Percentiles rank a stretch among this genome's conserved stretches.
Conservation (phyloP, 2,888 invertebrate genomes). For the Oxytorus armatus region DNA sequence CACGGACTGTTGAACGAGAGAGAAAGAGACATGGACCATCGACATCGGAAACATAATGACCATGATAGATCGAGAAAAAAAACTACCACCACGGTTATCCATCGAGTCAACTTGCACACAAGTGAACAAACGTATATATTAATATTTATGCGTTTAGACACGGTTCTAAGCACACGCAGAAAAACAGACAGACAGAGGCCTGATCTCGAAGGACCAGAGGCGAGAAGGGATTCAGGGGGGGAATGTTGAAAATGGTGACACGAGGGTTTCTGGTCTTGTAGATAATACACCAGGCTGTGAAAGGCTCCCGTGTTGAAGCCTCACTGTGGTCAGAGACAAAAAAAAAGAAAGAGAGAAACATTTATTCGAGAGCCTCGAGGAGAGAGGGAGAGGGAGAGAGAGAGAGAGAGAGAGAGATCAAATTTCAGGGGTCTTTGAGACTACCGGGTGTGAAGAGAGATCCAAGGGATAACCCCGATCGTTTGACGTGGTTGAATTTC, state of each 20-base stretch:
- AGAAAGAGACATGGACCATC: conserved; percentile 59
- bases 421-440: neutral
- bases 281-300: conserved; percentile 54
- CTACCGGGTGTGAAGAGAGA: conserved; percentile 39
- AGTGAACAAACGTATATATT: conserved; percentile 71
- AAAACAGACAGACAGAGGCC: too few relatives aligned
- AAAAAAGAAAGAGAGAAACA: conserved; percentile 15
- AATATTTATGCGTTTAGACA: conserved; percentile 82
- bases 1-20: conserved; percentile 79
- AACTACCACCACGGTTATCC: conserved; percentile 30
- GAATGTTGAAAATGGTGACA: conserved; percentile 54
- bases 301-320: conserved; percentile 41
- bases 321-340: conserved; percentile 8
- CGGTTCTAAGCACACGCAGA: conserved; percentile 70
- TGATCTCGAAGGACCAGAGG: conserved; percentile 48
- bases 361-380: neutral
- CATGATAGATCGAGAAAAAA: conserved; percentile 52
- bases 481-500: conserved; percentile 44
- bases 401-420: conserved; percentile 10
- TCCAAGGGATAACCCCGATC: conserved; percentile 53
- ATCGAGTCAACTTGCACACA: conserved; percentile 55
- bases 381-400: conserved; percentile 17
- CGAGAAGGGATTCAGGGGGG: conserved; percentile 22
- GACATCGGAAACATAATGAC: conserved; percentile 32
- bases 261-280: conserved; percentile 45